Base-by-base conservation (phyloP, 1,140 invertebrate species). In the Hirudo medicinalis region DNA sequence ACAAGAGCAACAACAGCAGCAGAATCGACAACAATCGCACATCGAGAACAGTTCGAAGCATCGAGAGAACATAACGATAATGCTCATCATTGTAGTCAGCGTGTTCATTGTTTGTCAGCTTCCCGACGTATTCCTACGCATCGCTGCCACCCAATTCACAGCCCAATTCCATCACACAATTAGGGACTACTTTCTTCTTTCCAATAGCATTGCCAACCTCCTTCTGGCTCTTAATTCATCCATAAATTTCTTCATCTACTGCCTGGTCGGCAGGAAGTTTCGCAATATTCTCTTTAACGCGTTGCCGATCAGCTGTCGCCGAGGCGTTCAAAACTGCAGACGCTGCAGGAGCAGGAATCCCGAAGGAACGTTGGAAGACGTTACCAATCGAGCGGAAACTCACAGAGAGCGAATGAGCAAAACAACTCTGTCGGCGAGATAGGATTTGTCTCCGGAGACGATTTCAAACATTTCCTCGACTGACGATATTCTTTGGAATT, bases 31-130 rank as follows among this genome's bases (percentile, higher is more conserved):
- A 49, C 68, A 70, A 17, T 32, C 70, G 54, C 20, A 70, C 25
- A 67, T 69, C 29, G 57, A 54, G 22, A 63, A 32, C 54, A 66
- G 27, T 15, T 27, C 54, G 11, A 71, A 74, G 54, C 55, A 69
- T 54, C 70, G 70, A 36, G 73, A 74, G 66, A 74, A 74, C 70
- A 74, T 74, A 27, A 74, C 73, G 5, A 60, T 74, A n/a, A 71
- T 74, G 70, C 54, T 74, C 13, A 69, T 74, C 54, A 54, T 71
- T 53, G 73, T 74, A 43, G 73, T 74, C 60, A 71, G 57, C 22
- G 73, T 71, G 15, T 74, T 74, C 73, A 68, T 74, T 63, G 63
- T 74, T 36, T 74, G 73, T 54, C 27, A 67, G 66, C 67, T 71
- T 27, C 73, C 73, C 13, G 73, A 74, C 55, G 70, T 74, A 20